phyloP scores from a whole-genome alignment of 2,113 vertebrate genomes.

The Myotis lucifugus region DNA sequence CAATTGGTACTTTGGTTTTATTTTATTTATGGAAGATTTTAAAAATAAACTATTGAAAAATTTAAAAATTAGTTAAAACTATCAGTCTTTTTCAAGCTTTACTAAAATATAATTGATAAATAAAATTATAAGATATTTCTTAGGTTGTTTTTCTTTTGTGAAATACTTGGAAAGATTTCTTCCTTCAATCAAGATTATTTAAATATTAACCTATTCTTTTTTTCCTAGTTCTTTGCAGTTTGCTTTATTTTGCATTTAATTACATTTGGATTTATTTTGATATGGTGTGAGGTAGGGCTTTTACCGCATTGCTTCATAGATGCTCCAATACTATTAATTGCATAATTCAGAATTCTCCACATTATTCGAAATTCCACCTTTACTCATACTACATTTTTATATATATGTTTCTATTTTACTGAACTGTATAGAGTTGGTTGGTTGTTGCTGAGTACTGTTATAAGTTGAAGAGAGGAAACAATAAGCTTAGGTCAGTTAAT shows the following conservation, averaged over 20 bases:
- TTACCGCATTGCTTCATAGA: not conserved
- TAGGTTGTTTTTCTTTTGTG: not conserved
- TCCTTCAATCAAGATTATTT: not conserved
- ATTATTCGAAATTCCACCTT: not conserved
- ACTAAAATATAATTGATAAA: not conserved
- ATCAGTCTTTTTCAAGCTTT: not conserved
- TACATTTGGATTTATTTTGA: not conserved
- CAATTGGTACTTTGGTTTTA: not conserved
- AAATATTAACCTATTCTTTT: not conserved
- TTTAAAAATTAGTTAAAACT: not conserved
- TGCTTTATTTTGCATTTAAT: not conserved
- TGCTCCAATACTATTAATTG: not conserved
- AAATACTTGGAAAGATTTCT: not conserved
- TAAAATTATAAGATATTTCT: not conserved
- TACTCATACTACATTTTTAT: not conserved
- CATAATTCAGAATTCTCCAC: not conserved
- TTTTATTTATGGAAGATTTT: not conserved
- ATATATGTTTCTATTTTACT: not conserved
- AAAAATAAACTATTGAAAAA: not conserved
- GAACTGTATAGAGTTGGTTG: not conserved
- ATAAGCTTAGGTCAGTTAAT: not conserved
- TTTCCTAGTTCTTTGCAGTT: not conserved
- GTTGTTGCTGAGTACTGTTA: not conserved
- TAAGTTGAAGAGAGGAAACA: not conserved
- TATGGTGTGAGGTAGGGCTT: not conserved